Evolutionary conservation across 1,140 invertebrate species (phyloP).

Genomic region (Teleopsis dalmanni): DNA sequence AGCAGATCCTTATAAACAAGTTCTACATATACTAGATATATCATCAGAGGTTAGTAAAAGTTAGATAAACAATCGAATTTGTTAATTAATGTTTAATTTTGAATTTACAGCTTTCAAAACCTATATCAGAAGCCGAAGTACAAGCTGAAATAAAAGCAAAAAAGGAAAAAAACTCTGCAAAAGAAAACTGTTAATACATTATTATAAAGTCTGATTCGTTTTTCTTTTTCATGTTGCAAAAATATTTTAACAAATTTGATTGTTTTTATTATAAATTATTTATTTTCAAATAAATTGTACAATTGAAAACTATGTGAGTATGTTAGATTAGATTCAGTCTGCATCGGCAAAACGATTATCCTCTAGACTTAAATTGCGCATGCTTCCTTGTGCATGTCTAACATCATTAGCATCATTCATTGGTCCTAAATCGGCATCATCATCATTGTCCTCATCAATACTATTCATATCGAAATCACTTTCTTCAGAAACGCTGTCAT

Average conservation of each 20-base stretch:
- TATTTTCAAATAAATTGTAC: not conserved
- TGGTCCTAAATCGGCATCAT: constrained; percentile 18
- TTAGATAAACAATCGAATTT: not conserved
- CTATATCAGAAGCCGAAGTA: constrained; percentile 13
- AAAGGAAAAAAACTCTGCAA: not conserved
- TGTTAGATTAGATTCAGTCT: constrained; percentile 24
- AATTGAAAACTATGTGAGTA: not conserved
- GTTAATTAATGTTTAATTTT: not conserved
- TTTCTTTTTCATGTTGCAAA: too few species aligned
- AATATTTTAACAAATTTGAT: too few species aligned
- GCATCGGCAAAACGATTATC: constrained; percentile 40
- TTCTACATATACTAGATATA: constrained; percentile 63
- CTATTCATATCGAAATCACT: constrained; percentile 28
- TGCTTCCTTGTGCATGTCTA: constrained; percentile 15
- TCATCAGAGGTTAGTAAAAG: constrained; percentile 59
- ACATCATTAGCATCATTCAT: constrained; percentile 5
- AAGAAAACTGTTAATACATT: not conserved
- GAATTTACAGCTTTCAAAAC: constrained; percentile 17
- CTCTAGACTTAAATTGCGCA: constrained; percentile 35
- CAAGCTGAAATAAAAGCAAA: not conserved
- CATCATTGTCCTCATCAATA: constrained; percentile 19
- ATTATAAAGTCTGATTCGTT: not conserved
- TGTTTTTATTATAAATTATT: not conserved
- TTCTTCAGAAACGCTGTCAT: constrained; percentile 37
- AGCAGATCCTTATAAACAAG: constrained; percentile 56